Evolutionary conservation across 2,797 vertebrate genomes (phyloP).

Genomic region (Centroberyx gerrardi): DNA sequence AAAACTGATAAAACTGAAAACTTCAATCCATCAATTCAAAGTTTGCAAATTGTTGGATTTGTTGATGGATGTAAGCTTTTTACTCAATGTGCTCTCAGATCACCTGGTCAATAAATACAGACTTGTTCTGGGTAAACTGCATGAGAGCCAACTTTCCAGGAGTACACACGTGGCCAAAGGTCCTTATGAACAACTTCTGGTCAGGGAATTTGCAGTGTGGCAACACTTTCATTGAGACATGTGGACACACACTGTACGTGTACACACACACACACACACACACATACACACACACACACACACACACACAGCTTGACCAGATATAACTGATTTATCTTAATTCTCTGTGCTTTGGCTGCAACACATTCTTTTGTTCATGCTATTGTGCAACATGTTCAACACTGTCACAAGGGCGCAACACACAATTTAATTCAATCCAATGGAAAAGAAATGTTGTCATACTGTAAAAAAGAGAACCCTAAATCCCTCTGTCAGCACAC

Average conservation of each 20-base stretch:
- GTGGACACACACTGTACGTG: no score
- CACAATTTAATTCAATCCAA: no score
- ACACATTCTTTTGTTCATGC: slow-evolving; percentile 9
- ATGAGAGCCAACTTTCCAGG: background rate
- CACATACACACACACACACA: background rate
- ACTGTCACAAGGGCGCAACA: background rate
- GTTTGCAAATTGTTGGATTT: no score
- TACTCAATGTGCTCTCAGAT: no score
- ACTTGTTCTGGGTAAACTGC: background rate
- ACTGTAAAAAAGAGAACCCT: no score
- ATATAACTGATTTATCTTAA: slow-evolving; percentile 58
- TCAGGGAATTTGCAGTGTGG: background rate
- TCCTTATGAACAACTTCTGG: background rate
- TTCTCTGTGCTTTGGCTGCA: background rate
- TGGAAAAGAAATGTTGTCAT: no score
- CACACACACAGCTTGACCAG: background rate
- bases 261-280: background rate
- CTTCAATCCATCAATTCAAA: no score
- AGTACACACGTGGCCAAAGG: slow-evolving; percentile 19
- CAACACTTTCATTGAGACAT: background rate
- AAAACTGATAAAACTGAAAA: no score
- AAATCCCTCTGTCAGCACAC: no score
- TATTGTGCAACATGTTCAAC: slow-evolving; percentile 20
- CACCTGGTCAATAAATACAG: background rate
- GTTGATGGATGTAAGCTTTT: no score